Base-by-base conservation (phyloP, 2,888 invertebrate species). In the Trisateles emortualis region DNA sequence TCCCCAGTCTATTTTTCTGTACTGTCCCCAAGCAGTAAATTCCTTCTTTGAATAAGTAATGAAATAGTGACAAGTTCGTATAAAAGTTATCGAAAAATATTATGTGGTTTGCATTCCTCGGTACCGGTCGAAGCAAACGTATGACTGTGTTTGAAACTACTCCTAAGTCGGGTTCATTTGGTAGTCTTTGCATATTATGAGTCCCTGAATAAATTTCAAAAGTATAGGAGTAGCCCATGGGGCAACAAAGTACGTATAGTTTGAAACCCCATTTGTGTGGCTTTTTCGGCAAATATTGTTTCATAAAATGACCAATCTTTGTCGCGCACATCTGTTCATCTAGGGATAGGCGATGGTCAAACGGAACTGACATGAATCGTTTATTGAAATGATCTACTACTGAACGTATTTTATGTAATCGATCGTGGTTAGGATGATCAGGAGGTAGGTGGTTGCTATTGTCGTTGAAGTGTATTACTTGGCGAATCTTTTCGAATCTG, bases 251-350 rank as follows among this genome's bases (percentile, higher is more conserved):
- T 5, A 24, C 24, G 24, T 5, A 24, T 24, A 24, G 6, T 6
- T 24, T 24, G 24, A 24, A 24, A 6, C 24, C 24, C 24, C 24
- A 24, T 24, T 24, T 24, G 6, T 24, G 24, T 24, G 24, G 24
- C 24, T 24, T 24, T 5, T 24, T 24, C 4, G 24, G 24, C 6
- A 74, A 46, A 51, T 76, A 78, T 32, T 78, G 74, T 56, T 76
- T 78, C 48, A 79, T 41, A 40, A 60, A 71, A 46, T 74, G 68
- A 2, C 64, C 51, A 10, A 68, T 55, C 67, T 79, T 83, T 73
- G n/a, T n/a, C n/a, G n/a, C n/a, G n/a, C n/a, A n/a, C 64, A 60
- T 68, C 64, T n/a, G n/a, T n/a, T n/a, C n/a, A n/a, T n/a, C n/a
- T n/a, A n/a, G n/a, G n/a, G n/a, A n/a, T n/a, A n/a, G 62, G 39